phyloP scores from a whole-genome alignment of 30 jellyfish, hydroid and myxozoan species.

The Hydractinia echinata region DNA sequence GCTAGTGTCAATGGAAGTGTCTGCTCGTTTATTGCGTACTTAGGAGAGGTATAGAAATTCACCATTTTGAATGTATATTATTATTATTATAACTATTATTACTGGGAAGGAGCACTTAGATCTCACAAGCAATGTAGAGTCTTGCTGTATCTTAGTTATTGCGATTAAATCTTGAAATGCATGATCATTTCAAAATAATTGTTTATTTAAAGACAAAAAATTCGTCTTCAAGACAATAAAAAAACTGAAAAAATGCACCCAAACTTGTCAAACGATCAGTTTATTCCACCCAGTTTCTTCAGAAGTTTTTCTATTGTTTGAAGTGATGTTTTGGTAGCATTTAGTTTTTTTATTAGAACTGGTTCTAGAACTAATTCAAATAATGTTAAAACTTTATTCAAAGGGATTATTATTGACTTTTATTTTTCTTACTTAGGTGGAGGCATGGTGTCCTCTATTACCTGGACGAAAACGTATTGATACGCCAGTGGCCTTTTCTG shows the following conservation, averaged over 20 bases:
- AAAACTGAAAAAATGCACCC: not conserved
- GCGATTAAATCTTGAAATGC: not conserved
- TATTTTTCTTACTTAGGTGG: slow-evolving; percentile 52
- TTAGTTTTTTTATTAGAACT: not conserved
- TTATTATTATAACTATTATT: too few relatives aligned
- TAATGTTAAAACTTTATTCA: not conserved
- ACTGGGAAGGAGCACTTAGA: too few relatives aligned
- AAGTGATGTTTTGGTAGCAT: too few relatives aligned
- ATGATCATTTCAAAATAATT: too few relatives aligned
- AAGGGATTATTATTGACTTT: not conserved
- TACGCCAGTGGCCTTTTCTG: not conserved
- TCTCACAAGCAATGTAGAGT: too few relatives aligned
- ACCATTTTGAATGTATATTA: not conserved
- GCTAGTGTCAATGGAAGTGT: slow-evolving; percentile 74
- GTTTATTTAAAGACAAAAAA: too few relatives aligned
- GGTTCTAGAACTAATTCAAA: not conserved
- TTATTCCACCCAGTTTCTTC: too few relatives aligned
- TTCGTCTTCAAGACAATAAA: too few relatives aligned
- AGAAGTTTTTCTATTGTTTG: too few relatives aligned
- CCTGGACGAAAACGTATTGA: slow-evolving; percentile 58
- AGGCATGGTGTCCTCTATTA: slow-evolving; percentile 78
- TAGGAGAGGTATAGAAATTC: slow-evolving; percentile 61
- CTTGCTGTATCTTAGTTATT: too few relatives aligned
- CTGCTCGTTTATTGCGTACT: slow-evolving; percentile 66
- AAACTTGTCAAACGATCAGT: not conserved